These are phyloP conservation scores for Petrocephalus sullivani DNA, from an alignment of 2,797 vertebrate genomes.

Conservation along the genomic window DNA sequence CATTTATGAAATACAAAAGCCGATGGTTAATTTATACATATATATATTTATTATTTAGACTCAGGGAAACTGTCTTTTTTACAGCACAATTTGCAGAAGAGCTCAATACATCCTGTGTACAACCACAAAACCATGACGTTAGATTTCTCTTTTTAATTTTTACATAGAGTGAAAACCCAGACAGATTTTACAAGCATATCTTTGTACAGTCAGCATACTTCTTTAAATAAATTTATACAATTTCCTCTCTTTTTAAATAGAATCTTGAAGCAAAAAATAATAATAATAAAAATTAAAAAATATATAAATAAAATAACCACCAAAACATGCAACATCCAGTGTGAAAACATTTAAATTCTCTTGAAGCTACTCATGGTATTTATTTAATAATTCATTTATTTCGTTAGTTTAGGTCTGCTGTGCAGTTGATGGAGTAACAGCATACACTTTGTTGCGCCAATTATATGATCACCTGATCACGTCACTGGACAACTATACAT, in stretches of 20 bases:
- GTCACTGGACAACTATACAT: slow-evolving; percentile 73
- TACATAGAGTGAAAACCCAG: slow-evolving; percentile 89
- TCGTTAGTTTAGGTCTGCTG: slow-evolving; percentile 61
- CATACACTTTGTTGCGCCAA: slow-evolving; percentile 67
- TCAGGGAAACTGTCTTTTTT: slow-evolving; percentile 76
- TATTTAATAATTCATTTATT: slow-evolving; percentile 51
- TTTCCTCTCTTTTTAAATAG: slow-evolving; percentile 67
- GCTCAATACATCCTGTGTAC: slow-evolving; percentile 93
- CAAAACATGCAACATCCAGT: slow-evolving; percentile 92
- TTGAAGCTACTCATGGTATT: slow-evolving; percentile 63
- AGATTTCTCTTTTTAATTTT: slow-evolving; percentile 67
- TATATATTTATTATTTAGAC: slow-evolving; percentile 88
- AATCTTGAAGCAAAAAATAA: slow-evolving; percentile 66
- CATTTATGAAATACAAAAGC: slow-evolving; percentile 9
- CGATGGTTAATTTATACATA: slow-evolving; percentile 65
- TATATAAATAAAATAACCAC: slow-evolving; percentile 69
- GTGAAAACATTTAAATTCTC: slow-evolving; percentile 77
- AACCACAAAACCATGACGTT: slow-evolving; percentile 93
- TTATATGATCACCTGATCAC: slow-evolving; percentile 69
- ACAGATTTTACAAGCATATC: slow-evolving; percentile 91
- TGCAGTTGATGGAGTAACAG: slow-evolving; percentile 69
- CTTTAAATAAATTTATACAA: slow-evolving; percentile 75
- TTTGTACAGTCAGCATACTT: slow-evolving; percentile 77
- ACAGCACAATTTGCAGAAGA: slow-evolving; percentile 94
- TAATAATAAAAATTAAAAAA: neutral